Conservation (phyloP, 2,797 vertebrate genomes). For the Pagetopsis macropterus region DNA sequence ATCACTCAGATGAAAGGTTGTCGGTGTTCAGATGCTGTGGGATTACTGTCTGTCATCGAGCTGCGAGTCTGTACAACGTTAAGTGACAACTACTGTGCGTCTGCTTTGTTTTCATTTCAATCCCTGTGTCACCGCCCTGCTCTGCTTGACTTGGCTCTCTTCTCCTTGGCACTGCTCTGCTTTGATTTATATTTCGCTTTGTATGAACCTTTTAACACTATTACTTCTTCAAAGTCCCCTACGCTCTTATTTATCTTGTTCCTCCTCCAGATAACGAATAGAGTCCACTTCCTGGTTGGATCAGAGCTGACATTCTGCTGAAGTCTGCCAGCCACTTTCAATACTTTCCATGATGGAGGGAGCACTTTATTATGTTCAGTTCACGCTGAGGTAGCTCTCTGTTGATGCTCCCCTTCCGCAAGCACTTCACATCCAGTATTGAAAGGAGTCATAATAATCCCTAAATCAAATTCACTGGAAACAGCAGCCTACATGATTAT, state of each 20-base stretch:
- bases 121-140: conserved; percentile 5
- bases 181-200: conserved; percentile 20
- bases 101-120: conserved; percentile 29
- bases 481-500: conserved; percentile 24
- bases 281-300: conserved; percentile 31
- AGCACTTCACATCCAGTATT: conserved; percentile 6
- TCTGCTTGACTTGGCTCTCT: conserved; percentile 17
- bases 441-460: conserved; percentile 31
- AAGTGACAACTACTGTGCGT: conserved; percentile 18
- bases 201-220: conserved; percentile 37
- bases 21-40: conserved; percentile 1
- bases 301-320: conserved; percentile 23
- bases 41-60: conserved; percentile 20
- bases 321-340: conserved; percentile 15
- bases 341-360: conserved; percentile 18
- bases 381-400: conserved; percentile 5
- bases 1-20: not conserved
- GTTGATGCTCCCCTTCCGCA: not conserved
- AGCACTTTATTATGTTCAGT: conserved; percentile 11
- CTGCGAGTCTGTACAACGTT: conserved; percentile 23
- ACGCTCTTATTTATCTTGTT: conserved; percentile 19
- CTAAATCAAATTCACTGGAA: conserved; percentile 35
- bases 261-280: conserved; percentile 26
- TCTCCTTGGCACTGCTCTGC: not conserved
- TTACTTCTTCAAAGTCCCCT: conserved; percentile 28